Conservation (phyloP, 2,113 vertebrate genomes). For the Holacanthus passer region DNA sequence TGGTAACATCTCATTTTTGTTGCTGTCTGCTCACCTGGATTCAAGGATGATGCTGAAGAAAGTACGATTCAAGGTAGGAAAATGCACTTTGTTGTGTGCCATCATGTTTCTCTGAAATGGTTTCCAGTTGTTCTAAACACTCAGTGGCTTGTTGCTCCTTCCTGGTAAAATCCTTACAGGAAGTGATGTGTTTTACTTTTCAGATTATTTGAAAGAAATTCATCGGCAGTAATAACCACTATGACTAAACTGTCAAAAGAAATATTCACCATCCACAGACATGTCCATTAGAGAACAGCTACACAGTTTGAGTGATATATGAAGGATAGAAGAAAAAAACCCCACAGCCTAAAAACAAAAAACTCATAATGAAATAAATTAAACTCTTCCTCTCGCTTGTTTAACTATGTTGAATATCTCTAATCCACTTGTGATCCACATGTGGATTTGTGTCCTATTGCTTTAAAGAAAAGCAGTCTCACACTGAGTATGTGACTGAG, state of each 20-base stretch:
- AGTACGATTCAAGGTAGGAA: conserved; percentile 79
- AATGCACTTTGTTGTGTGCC: background rate
- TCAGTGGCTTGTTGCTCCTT: background rate
- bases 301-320: background rate
- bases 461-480: background rate
- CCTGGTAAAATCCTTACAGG: conserved; percentile 11
- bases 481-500: conserved; percentile 10
- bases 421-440: background rate
- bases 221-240: background rate
- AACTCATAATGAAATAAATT: background rate
- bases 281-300: too few species aligned
- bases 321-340: background rate
- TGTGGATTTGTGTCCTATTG: background rate
- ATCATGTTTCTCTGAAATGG: background rate
- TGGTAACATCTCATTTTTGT: background rate
- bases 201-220: background rate
- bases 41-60: conserved; percentile 75
- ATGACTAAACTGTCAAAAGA: background rate
- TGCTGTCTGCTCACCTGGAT: background rate
- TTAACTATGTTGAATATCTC: background rate
- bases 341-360: background rate
- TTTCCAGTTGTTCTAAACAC: background rate
- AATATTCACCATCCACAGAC: background rate
- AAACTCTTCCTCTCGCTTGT: background rate
- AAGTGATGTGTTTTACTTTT: background rate